Percentiles rank a stretch among this genome's conserved stretches.
phyloP scores from a whole-genome alignment of 2,113 vertebrate species.

The Thryonomys swinderianus region DNA sequence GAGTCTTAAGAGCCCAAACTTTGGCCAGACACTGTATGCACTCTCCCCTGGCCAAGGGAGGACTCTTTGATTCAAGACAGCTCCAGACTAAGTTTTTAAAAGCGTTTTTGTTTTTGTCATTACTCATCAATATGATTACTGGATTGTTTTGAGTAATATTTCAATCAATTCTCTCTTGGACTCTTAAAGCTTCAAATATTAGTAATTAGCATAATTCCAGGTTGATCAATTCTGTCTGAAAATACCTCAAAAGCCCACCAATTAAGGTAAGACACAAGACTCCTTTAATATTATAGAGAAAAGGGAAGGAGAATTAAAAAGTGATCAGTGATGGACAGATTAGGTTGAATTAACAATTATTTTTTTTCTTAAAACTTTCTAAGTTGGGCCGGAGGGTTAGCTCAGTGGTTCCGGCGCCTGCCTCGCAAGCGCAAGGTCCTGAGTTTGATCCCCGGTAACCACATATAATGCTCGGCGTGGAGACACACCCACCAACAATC shows the following conservation, averaged over 20 bases:
- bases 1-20: neutral
- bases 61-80: neutral
- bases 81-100: neutral
- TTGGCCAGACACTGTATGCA: neutral
- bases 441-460: no score
- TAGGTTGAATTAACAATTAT: neutral
- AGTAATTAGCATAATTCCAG: slow-evolving; percentile 11
- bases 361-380: slow-evolving; percentile 22
- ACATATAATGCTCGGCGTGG: no score
- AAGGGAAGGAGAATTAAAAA: neutral
- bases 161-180: neutral
- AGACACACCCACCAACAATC: no score
- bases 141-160: slow-evolving; percentile 24
- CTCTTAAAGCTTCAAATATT: neutral
- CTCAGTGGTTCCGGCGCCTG: no score
- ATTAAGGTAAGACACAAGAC: neutral
- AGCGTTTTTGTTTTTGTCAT: neutral
- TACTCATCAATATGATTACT: neutral
- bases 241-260: neutral
- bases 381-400: no score
- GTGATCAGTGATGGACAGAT: neutral
- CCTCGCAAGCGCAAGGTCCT: no score
- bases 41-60: neutral
- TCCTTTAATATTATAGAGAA: neutral
- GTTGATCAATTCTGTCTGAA: neutral